Evolutionary conservation across 2,113 vertebrate species (phyloP), one percentile per base, ranked within the genome.

Genomic region (rabbit (Oryctolagus cuniculus)): DNA sequence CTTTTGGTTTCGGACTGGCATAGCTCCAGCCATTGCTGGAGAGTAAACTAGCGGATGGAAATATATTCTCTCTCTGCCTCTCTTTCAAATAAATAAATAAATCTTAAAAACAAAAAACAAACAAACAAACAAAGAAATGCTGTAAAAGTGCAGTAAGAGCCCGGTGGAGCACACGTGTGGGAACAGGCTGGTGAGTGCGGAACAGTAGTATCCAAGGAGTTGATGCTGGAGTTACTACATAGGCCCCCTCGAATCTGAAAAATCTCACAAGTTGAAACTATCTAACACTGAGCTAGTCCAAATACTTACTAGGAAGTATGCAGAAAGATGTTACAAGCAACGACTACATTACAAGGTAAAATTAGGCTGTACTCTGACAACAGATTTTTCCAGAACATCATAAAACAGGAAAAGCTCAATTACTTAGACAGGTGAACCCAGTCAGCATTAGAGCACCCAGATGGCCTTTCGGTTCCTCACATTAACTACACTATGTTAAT

Each of bases 331-430:
- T 10, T 69, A 63, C 81, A 79, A 78, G 55, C 31, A 67, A 66
- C 73, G 44, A 89, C 36, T 85, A 10, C 29, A 74, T 24, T 74
- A 53, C 3, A 85, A 74, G 29, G 77, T 64, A 75, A 84, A 94
- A 86, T 44, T 17, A 70, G 53, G 55, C 27, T 82, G 22, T 87
- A 66, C 66, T 84, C 79, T 44, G 61, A 73, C 9, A 31, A 73
- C 31, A 89, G 63, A 51, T 44, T 77, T 67, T 55, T 67, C 83
- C 4, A 90, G 53, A 93, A 87, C 61, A 89, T 51, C 25, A 36
- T 64, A 80, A 90, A 75, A 64, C 58, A 89, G 91, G 49, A 95
- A 82, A 31, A 58, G 55, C 27, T 34, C 53, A 88, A 75, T 3
- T 63, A 58, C 44, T 77, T n/a, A 77, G 17, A 29, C 53, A 77